Conservation (phyloP, 1,140 invertebrate genomes). For the Cyclina sinensis region DNA sequence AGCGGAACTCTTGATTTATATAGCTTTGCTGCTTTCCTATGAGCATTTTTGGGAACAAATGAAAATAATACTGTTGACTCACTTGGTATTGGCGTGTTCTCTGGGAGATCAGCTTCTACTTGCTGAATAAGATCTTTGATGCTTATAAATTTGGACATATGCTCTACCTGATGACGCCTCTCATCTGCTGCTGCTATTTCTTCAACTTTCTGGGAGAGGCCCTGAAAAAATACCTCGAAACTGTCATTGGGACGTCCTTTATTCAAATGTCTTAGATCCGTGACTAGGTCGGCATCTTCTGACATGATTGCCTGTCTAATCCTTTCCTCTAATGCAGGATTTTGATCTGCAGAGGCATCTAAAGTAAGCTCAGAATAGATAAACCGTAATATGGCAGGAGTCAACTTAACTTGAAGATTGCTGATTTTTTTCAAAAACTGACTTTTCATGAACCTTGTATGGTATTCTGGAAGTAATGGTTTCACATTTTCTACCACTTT, state of each 20-base stretch:
- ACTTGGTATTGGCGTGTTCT: slow-evolving; percentile 53
- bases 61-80: slow-evolving; percentile 46
- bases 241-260: slow-evolving; percentile 64
- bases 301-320: slow-evolving; percentile 37
- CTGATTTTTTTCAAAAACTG: slow-evolving; percentile 44
- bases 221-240: slow-evolving; percentile 64
- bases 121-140: slow-evolving; percentile 59
- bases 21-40: slow-evolving; percentile 44
- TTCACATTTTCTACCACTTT: slow-evolving; percentile 28
- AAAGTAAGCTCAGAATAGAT: slow-evolving; percentile 52
- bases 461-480: slow-evolving; percentile 52
- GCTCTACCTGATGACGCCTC: slow-evolving; percentile 42
- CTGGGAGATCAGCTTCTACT: background rate
- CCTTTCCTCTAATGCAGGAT: slow-evolving; percentile 42
- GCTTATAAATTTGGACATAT: slow-evolving; percentile 56
- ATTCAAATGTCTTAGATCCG: slow-evolving; percentile 67
- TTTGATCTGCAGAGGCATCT: slow-evolving; percentile 60
- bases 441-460: slow-evolving; percentile 66
- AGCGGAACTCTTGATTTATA: slow-evolving; percentile 46
- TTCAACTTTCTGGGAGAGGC: slow-evolving; percentile 49
- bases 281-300: slow-evolving; percentile 60
- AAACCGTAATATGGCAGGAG: slow-evolving; percentile 7
- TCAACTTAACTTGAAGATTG: slow-evolving; percentile 42
- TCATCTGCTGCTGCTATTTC: slow-evolving; percentile 64
- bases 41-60: slow-evolving; percentile 57